A percentile compares a stretch with the other conserved stretches of the same genome.
These are phyloP conservation scores for Pristionchus fissidentatus DNA, from an alignment of 2,888 invertebrate genomes.

Conservation along the genomic window DNA sequence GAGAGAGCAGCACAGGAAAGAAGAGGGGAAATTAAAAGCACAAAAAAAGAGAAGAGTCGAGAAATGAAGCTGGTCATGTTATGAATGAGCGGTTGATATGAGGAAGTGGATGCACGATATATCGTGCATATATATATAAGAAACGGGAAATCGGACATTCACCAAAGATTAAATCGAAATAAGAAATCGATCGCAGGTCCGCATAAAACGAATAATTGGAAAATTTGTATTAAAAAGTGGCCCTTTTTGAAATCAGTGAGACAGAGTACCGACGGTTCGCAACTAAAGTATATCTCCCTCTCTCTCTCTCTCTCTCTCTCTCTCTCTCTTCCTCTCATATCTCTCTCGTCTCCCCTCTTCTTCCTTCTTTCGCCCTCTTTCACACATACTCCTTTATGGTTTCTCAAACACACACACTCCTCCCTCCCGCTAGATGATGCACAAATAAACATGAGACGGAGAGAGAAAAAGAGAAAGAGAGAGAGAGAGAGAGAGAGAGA, in stretches of 20 bases:
- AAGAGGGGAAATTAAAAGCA: background rate
- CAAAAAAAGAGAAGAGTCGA: background rate
- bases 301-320: conserved; percentile 7
- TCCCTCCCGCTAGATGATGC: background rate
- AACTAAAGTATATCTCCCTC: background rate
- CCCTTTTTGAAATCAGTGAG: background rate
- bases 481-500: background rate
- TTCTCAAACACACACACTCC: conserved; percentile 42
- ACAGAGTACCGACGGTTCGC: background rate
- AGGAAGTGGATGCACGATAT: too few relatives aligned
- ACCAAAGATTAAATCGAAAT: background rate
- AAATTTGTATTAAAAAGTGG: background rate
- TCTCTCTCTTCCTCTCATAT: background rate
- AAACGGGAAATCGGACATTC: too few relatives aligned
- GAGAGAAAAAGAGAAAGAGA: background rate
- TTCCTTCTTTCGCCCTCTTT: background rate
- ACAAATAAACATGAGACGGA: conserved; percentile 45
- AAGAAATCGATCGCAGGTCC: background rate
- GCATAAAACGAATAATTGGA: background rate
- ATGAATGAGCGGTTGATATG: too few relatives aligned
- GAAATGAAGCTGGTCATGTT: too few relatives aligned
- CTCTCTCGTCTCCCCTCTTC: background rate
- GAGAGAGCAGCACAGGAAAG: background rate
- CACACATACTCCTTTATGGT: conserved; percentile 30
- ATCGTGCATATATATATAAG: too few relatives aligned